phyloP scores from a whole-genome alignment of 2,113 vertebrate genomes.

The Penelope pileata region DNA sequence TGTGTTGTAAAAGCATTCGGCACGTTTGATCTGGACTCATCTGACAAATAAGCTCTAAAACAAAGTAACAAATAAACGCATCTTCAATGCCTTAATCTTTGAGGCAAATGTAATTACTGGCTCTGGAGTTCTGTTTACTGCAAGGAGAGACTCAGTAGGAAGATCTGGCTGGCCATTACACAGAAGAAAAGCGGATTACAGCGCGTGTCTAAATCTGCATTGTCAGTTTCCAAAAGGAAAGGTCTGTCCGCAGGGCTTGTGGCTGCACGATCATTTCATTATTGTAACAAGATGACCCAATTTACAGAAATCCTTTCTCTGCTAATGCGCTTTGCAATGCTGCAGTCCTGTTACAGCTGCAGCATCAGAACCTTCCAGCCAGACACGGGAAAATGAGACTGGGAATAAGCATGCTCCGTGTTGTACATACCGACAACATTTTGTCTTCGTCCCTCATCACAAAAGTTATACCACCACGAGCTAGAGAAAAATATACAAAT shows the following conservation, averaged over 20 bases:
- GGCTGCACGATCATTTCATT: not conserved
- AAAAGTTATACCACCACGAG: not conserved
- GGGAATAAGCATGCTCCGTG: accelerated
- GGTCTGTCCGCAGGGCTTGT: not conserved
- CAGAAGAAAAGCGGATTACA: not conserved
- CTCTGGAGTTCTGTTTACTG: not conserved
- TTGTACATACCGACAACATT: not conserved
- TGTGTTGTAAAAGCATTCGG: not conserved
- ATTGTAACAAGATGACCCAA: not conserved
- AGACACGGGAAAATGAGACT: not conserved
- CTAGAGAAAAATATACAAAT: not conserved
- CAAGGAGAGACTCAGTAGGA: not conserved
- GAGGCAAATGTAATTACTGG: not conserved
- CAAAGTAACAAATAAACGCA: not conserved
- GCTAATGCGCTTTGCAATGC: not conserved
- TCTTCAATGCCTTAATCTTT: not conserved
- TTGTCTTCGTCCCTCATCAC: not conserved
- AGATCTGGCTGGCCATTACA: not conserved
- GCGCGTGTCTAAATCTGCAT: not conserved
- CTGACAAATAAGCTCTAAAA: not conserved
- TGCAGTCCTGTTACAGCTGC: not conserved
- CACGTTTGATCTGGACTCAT: not conserved
- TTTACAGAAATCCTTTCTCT: not conserved
- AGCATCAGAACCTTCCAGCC: not conserved
- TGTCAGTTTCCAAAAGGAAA: not conserved